Base-by-base conservation (phyloP, 2,888 invertebrate species). In the Elegia similella region DNA sequence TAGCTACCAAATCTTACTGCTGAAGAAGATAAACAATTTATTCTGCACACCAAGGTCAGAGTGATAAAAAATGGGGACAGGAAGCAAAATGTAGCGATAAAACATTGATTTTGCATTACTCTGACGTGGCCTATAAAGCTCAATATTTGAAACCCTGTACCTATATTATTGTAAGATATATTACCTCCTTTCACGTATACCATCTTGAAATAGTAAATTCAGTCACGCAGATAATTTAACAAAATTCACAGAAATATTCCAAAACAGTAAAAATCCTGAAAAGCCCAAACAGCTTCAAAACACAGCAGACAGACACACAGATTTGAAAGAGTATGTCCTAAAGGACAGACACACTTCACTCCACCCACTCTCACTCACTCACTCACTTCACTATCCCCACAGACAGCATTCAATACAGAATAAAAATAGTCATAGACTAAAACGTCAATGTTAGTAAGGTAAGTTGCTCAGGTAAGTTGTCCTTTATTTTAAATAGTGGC, bases 181-280 rank as follows among this genome's bases (percentile, higher is more conserved):
- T 61, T 73, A 81, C 84, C 83, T 68, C 74, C 76, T 70, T 76
- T 80, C 7, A 84, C 74, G 58, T 84, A 84, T 12, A 82, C 84
- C 84, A 84, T 84, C 12, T 42, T 63, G 55, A 15, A 52, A 52
- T 23, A 13, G 38, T n/a, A 2, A 38, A 38, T 8, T 12, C n/a
- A 38, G 38, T 12, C n/a, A 38, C 38, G 38, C n/a, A n/a, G 38
- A 12, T 5, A 38, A 38, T 38, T n/a, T 38, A 38, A 12, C 12
- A n/a, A 23, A 38, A 38, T 38, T 38, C 12, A 38, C 38, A 38
- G n/a, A 38, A 38, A 5, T 38, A 38, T 12, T 38, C 38, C 6
- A 2, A 10, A 34, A 38, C 10, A 38, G 12, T 12, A 38, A n/a
- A 34, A 34, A 34, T 34, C 34, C 10, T 12, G 12, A 6, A 1